Evolutionary conservation across 2,888 invertebrate genomes (phyloP).

Genomic region (Euzetes globulus): DNA sequence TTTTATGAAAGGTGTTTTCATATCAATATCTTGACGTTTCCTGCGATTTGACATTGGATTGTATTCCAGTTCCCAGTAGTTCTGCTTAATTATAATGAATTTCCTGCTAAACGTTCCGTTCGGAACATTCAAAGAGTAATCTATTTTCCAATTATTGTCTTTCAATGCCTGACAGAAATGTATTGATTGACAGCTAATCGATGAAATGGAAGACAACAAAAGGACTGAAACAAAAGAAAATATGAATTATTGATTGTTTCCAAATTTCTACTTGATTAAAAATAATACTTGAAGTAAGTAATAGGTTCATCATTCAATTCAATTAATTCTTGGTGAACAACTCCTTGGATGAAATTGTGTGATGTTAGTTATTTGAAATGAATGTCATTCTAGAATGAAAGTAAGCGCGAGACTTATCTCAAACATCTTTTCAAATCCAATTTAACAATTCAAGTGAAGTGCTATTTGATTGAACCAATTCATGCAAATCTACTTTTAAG

Average conservation of each 20-base stretch:
- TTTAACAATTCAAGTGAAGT: too few species aligned
- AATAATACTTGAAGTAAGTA: too few species aligned
- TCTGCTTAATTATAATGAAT: background rate
- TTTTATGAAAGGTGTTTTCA: background rate
- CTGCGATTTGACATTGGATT: background rate
- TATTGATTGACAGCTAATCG: background rate
- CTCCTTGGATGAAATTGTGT: too few species aligned
- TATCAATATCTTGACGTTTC: background rate
- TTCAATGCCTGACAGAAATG: background rate
- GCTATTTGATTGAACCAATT: too few species aligned
- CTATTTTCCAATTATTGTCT: background rate
- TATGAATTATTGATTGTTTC: background rate
- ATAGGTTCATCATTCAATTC: too few species aligned
- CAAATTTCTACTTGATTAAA: too few species aligned
- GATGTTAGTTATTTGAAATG: too few species aligned
- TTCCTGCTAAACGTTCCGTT: background rate
- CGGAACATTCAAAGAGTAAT: background rate
- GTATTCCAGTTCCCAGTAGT: conserved; percentile 1
- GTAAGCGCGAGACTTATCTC: too few species aligned
- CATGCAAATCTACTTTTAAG: too few species aligned
- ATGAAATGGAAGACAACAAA: background rate
- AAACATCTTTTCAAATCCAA: too few species aligned
- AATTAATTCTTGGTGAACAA: too few species aligned
- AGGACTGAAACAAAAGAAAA: background rate
- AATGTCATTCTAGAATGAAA: too few species aligned